Evolutionary conservation across 1,140 invertebrate species (phyloP).

Genomic region (Psilanteris sp.): DNA sequence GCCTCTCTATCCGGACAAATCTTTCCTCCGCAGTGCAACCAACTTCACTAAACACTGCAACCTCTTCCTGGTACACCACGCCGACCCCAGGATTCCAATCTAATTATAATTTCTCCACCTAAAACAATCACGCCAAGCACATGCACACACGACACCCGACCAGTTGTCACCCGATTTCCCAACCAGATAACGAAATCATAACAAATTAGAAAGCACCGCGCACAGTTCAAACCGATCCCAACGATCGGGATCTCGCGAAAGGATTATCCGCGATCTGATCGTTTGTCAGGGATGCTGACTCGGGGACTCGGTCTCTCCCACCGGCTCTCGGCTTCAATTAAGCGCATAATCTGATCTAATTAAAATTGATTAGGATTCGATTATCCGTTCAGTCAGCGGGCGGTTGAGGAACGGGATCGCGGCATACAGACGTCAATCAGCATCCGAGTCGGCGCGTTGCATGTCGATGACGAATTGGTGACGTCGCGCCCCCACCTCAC

Average conservation of each 20-base stretch:
- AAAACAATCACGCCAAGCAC: no score
- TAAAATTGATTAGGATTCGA: conserved; percentile 1
- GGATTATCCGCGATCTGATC: conserved; percentile 3
- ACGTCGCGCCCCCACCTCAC: conserved; percentile 24
- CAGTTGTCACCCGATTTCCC: no score
- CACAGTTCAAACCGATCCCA: not conserved
- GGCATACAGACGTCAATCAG: not conserved
- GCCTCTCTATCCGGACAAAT: no score
- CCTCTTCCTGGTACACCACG: no score
- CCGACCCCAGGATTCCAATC: no score
- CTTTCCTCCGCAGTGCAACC: no score
- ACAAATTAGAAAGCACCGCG: conserved; percentile 34
- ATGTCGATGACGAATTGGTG: conserved; percentile 18
- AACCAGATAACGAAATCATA: conserved; percentile 21
- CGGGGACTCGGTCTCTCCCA: conserved; percentile 2
- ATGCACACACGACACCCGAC: no score
- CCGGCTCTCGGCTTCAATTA: conserved; percentile 11
- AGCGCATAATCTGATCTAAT: conserved; percentile 25
- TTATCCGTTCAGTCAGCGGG: not conserved
- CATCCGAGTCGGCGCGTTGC: not conserved
- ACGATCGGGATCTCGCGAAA: conserved; percentile 1
- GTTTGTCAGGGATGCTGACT: not conserved
- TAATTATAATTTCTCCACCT: no score
- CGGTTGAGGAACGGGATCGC: not conserved
- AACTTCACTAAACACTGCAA: no score